A percentile compares a stretch with the other conserved stretches of the same genome.
These are phyloP conservation scores for Brachionus calyciflorus DNA, from an alignment of 1,140 invertebrate genomes.

Conservation along the genomic window DNA sequence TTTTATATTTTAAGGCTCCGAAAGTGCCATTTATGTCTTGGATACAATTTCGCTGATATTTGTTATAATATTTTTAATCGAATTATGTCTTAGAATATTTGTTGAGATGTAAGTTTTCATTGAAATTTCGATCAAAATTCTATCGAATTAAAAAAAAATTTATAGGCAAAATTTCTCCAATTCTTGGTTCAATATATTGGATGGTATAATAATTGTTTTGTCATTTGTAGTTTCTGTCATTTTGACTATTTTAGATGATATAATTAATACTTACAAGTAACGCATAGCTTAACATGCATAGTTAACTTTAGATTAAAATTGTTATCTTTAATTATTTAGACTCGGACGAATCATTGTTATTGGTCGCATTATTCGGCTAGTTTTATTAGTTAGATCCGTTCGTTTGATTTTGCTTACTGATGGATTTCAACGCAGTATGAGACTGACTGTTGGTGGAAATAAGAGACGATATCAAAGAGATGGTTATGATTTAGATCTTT, in stretches of 20 bases:
- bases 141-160: not conserved
- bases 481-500: slow-evolving; percentile 66
- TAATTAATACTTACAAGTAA: slow-evolving; percentile 38
- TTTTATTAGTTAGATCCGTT: slow-evolving; percentile 60
- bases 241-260: slow-evolving; percentile 44
- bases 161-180: slow-evolving; percentile 28
- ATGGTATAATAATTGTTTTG: slow-evolving; percentile 41
- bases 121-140: not conserved
- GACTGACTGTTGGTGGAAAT: slow-evolving; percentile 65
- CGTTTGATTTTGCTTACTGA: slow-evolving; percentile 60
- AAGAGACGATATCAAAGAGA: slow-evolving; percentile 65
- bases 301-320: not conserved
- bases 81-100: slow-evolving; percentile 45
- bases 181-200: slow-evolving; percentile 34
- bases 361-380: slow-evolving; percentile 61
- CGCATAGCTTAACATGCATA: too few relatives aligned
- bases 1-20: not conserved
- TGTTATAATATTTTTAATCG: slow-evolving; percentile 45
- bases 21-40: slow-evolving; percentile 47
- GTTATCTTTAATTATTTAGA: not conserved
- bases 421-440: slow-evolving; percentile 61
- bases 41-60: slow-evolving; percentile 48
- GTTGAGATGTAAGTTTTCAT: slow-evolving; percentile 6
- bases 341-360: slow-evolving; percentile 56
- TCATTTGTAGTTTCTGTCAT: slow-evolving; percentile 28